Percentiles rank a stretch among this genome's conserved stretches.
phyloP scores from a whole-genome alignment of 2,797 vertebrate genomes.

The Mormyrops boulengeri region DNA sequence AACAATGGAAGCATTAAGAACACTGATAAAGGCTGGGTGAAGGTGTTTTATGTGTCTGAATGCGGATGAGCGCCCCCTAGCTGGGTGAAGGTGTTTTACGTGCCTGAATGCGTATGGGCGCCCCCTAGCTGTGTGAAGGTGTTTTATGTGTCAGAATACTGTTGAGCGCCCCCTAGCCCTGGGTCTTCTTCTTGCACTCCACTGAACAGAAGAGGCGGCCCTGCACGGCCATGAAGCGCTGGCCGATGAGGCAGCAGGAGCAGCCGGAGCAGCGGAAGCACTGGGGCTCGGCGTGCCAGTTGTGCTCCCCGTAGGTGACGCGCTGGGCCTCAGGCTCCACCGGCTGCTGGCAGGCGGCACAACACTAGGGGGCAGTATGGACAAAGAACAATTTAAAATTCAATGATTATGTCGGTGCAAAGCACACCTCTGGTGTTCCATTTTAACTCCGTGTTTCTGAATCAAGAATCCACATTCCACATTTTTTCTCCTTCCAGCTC shows the following conservation, averaged over 20 bases:
- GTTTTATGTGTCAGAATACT: neutral
- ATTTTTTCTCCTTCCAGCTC: too few species aligned
- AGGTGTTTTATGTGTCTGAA: neutral
- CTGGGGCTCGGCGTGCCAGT: constrained; percentile 80
- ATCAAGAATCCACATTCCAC: neutral
- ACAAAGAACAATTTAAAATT: neutral
- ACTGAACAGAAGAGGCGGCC: constrained; percentile 85
- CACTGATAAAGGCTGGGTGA: neutral
- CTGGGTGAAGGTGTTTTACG: neutral
- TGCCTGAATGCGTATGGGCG: neutral
- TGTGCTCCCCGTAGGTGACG: constrained; percentile 83
- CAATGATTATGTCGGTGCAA: neutral
- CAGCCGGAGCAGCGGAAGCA: constrained; percentile 92
- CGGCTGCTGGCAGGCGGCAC: constrained; percentile 73
- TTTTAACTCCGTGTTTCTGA: neutral
- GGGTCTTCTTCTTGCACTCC: constrained; percentile 86
- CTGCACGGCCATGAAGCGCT: constrained; percentile 88
- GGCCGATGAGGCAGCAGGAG: constrained; percentile 80
- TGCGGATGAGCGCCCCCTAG: neutral
- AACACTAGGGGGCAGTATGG: constrained; percentile 58
- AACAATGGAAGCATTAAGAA: neutral
- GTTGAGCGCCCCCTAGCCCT: constrained; percentile 29
- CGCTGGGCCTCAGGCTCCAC: constrained; percentile 90
- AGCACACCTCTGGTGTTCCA: neutral
- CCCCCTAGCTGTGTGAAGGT: neutral